Percentiles rank a stretch among this genome's conserved stretches.
Evolutionary conservation across 2,797 vertebrate species (phyloP).

Genomic region (Gambelia wislizenii): DNA sequence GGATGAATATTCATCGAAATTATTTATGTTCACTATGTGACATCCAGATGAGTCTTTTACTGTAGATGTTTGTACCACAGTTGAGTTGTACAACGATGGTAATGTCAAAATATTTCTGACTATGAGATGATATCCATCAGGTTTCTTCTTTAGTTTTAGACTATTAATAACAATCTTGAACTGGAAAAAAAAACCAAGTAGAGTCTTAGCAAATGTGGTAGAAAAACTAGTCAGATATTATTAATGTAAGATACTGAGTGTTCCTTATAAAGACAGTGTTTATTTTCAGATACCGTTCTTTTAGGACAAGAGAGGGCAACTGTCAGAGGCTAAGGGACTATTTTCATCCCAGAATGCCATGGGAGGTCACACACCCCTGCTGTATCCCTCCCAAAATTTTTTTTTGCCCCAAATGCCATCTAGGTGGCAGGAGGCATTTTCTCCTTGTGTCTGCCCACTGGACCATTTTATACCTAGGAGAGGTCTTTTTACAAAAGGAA

Average conservation of each 20-base stretch:
- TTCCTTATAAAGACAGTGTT: neutral
- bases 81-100: constrained; percentile 36
- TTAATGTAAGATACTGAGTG: neutral
- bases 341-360: too few relatives aligned
- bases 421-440: too few relatives aligned
- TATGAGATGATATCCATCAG: constrained; percentile 48
- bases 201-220: neutral
- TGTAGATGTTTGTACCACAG: constrained; percentile 30
- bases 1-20: constrained; percentile 76
- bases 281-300: neutral
- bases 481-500: too few relatives aligned
- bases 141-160: constrained; percentile 35
- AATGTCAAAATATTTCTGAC: constrained; percentile 63
- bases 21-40: constrained; percentile 53
- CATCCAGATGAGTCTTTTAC: constrained; percentile 66
- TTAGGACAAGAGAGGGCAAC: neutral
- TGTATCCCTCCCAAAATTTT: too few relatives aligned
- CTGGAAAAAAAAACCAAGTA: constrained; percentile 16
- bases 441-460: too few relatives aligned
- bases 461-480: too few relatives aligned
- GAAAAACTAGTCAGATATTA: neutral
- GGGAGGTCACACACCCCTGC: too few relatives aligned
- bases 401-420: too few relatives aligned
- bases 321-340: too few relatives aligned
- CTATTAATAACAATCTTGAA: constrained; percentile 46